Percentiles rank a stretch among this genome's conserved stretches.
These are phyloP conservation scores for Notoglanidium macrostoma DNA, from an alignment of 2,797 vertebrate species.

Conservation along the genomic window DNA sequence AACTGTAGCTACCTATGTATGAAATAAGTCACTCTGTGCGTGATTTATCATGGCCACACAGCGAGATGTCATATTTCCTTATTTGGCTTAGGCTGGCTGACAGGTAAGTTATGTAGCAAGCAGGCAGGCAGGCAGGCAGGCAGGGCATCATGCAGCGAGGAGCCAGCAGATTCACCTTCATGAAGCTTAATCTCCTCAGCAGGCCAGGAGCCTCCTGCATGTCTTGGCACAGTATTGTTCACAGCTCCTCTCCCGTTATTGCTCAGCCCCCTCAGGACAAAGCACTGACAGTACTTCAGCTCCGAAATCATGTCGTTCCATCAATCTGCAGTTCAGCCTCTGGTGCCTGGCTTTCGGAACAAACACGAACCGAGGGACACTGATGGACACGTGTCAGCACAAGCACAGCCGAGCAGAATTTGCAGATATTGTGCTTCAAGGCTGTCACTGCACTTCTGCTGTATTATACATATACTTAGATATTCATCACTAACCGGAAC, in stretches of 20 bases:
- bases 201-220: slow-evolving; percentile 34
- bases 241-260: slow-evolving; percentile 29
- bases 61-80: slow-evolving; percentile 76
- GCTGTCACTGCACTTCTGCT: neutral
- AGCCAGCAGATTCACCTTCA: slow-evolving; percentile 73
- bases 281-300: slow-evolving; percentile 19
- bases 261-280: slow-evolving; percentile 23
- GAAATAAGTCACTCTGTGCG: slow-evolving; percentile 64
- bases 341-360: neutral
- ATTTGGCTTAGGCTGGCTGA: slow-evolving; percentile 67
- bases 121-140: slow-evolving; percentile 29
- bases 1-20: slow-evolving; percentile 56
- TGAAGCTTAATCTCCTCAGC: slow-evolving; percentile 62
- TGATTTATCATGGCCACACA: slow-evolving; percentile 71
- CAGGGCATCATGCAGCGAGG: slow-evolving; percentile 53
- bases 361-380: neutral
- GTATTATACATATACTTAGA: neutral
- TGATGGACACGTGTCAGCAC: slow-evolving; percentile 27
- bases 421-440: neutral
- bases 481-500: neutral
- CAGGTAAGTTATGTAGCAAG: slow-evolving; percentile 69
- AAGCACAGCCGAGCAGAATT: neutral
- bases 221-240: slow-evolving; percentile 28
- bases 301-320: neutral
- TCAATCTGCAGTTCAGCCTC: slow-evolving; percentile 10